A percentile compares a stretch with the other conserved stretches of the same genome.
These are phyloP conservation scores for Nannoperca obscura DNA, from an alignment of 2,797 vertebrate genomes.

Conservation along the genomic window DNA sequence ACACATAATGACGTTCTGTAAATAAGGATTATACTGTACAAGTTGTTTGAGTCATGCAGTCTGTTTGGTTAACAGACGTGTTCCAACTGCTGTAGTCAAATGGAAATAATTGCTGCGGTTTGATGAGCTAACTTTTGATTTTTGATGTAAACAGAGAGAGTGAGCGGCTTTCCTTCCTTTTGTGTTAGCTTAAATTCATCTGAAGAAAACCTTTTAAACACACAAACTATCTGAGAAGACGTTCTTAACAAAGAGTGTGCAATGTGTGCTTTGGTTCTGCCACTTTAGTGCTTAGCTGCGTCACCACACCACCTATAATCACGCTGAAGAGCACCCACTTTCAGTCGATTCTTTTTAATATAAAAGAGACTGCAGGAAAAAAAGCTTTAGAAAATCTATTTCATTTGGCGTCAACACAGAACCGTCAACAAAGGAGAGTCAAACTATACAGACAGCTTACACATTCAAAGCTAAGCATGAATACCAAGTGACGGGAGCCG, in stretches of 20 bases:
- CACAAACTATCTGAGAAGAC: neutral
- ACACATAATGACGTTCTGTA: slow-evolving; percentile 51
- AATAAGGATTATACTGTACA: slow-evolving; percentile 55
- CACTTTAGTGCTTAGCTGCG: slow-evolving; percentile 9
- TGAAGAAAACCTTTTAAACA: slow-evolving; percentile 22
- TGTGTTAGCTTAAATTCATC: neutral
- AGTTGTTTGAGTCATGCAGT: slow-evolving; percentile 17
- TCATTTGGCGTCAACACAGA: slow-evolving; percentile 8
- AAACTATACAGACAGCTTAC: slow-evolving; percentile 1
- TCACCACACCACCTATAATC: slow-evolving; percentile 28
- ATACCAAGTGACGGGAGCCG: slow-evolving; percentile 13
- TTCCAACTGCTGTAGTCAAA: slow-evolving; percentile 42
- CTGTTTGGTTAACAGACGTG: slow-evolving; percentile 50
- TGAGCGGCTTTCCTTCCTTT: slow-evolving; percentile 27
- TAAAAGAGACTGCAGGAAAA: slow-evolving; percentile 5
- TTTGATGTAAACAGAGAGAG: slow-evolving; percentile 9
- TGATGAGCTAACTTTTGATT: neutral
- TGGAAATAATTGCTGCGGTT: neutral
- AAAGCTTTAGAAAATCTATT: slow-evolving; percentile 5
- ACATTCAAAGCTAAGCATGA: slow-evolving; percentile 15
- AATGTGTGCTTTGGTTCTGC: slow-evolving; percentile 13
- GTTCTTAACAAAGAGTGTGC: slow-evolving; percentile 17
- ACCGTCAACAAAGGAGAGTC: slow-evolving; percentile 10
- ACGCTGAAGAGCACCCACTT: slow-evolving; percentile 9
- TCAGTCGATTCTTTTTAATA: slow-evolving; percentile 7